A percentile compares a stretch with the other conserved stretches of the same genome.
Conservation (phyloP, 2,797 vertebrate genomes). For the Falco columbarius region DNA sequence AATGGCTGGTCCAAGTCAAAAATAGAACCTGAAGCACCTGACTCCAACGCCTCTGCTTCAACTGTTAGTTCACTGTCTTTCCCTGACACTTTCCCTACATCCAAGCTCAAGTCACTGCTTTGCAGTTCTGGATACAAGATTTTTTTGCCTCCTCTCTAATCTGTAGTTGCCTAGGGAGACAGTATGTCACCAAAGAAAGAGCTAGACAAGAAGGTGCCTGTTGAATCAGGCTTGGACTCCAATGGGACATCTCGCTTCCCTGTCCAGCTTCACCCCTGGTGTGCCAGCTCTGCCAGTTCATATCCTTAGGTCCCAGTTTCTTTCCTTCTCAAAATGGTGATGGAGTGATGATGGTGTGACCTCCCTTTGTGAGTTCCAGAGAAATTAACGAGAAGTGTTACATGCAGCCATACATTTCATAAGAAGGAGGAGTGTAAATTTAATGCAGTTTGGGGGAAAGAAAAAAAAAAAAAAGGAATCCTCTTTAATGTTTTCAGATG, state of each 20-base stretch:
- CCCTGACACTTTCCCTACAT: background rate
- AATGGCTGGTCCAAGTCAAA: background rate
- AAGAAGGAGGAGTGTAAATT: background rate
- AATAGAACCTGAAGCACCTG: constrained; percentile 35
- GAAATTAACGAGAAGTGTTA: background rate
- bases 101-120: background rate
- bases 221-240: background rate
- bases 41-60: constrained; percentile 29
- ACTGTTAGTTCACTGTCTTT: background rate
- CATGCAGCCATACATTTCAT: background rate
- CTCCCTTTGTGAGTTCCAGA: background rate
- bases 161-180: constrained; percentile 26
- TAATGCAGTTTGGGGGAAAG: background rate
- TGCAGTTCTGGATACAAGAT: background rate
- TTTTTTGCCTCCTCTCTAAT: background rate
- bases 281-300: background rate
- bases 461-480: background rate
- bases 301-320: background rate
- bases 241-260: background rate
- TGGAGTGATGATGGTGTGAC: background rate
- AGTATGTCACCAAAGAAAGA: background rate
- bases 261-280: background rate
- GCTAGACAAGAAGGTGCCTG: background rate
- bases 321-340: background rate
- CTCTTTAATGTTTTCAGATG: background rate